Evolutionary conservation across 2,888 invertebrate genomes (phyloP).

Genomic region (Epinotia brunnichana): DNA sequence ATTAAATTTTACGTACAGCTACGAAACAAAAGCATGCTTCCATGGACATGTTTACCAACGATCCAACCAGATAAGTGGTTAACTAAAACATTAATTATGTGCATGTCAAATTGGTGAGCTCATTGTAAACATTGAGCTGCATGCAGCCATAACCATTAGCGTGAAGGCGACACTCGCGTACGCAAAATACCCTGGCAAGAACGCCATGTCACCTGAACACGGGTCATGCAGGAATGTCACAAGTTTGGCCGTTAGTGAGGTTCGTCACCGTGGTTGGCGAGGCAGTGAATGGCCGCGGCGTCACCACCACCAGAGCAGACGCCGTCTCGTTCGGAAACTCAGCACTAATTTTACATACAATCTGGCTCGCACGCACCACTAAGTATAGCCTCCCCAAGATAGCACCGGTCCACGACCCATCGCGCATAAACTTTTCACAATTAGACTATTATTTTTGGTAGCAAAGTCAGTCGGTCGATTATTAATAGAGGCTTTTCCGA

Average conservation of each 20-base stretch:
- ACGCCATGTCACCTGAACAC: slow-evolving; percentile 62
- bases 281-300: slow-evolving; percentile 77
- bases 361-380: slow-evolving; percentile 83
- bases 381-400: slow-evolving; percentile 85
- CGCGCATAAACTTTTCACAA: slow-evolving; percentile 85
- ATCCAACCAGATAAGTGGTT: not conserved
- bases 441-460: slow-evolving; percentile 85
- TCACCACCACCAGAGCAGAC: slow-evolving; percentile 77
- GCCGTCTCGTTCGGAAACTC: slow-evolving; percentile 76
- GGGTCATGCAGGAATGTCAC: slow-evolving; percentile 76
- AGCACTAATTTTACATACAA: slow-evolving; percentile 81
- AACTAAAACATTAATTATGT: not conserved
- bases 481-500: slow-evolving; percentile 85
- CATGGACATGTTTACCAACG: not conserved
- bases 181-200: slow-evolving; percentile 41
- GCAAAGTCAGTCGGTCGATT: slow-evolving; percentile 85
- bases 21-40: slow-evolving; percentile 5
- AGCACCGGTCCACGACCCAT: slow-evolving; percentile 84
- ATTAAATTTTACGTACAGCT: slow-evolving; percentile 29
- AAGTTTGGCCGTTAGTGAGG: slow-evolving; percentile 79
- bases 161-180: slow-evolving; percentile 31
- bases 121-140: slow-evolving; percentile 11
- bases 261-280: slow-evolving; percentile 64
- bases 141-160: slow-evolving; percentile 23
- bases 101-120: slow-evolving; percentile 4